Evolutionary conservation across 2,888 invertebrate species (phyloP), one percentile per base, ranked within the genome.

Genomic region (Aspidiotus destructor): DNA sequence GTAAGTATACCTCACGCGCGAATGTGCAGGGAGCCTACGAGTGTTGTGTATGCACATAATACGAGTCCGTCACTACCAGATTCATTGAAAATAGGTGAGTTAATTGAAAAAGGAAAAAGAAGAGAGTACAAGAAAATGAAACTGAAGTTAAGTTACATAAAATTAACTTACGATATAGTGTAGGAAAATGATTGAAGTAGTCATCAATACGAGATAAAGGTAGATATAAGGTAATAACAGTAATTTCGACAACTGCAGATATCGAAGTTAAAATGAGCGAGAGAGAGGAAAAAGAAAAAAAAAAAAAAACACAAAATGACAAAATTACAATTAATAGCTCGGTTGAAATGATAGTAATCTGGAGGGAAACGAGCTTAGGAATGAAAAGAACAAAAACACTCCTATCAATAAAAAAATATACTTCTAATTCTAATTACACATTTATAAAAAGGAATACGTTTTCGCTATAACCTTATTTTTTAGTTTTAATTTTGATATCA

Each of bases 371-470:
- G 48, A 67, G 58, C 67, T 48, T 41, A 67, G 17, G 58, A 67
- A 67, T 67, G 48, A 60, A 67, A 67, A 67, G 67, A 67, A 67
- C 67, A 58, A 67, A 67, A 67, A 67, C 58, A 58, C 67, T 67
- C 52, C 58, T 67, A 67, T 67, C 67, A 67, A 67, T 67, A 67
- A 67, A 28, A 28, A 28, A 28, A 67, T 67, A 67, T 60, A 44
- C 58, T 67, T 67, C 67, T 67, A 44, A 48, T 67, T 67, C 67
- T 67, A 67, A 67, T 67, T 67, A 67, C 67, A 67, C 67, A 67
- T 67, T 67, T 67, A 67, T 48, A 57, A 60, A 58, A 60, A 60
- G 58, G 48, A 58, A 60, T 58, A 67, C 48, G 58, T 67, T 67
- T 67, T 67, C 42, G 67, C 67, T 67, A 67, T 60, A 67, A 67